Conservation (phyloP, 2,797 vertebrate species). For the Tenualosa ilisha region DNA sequence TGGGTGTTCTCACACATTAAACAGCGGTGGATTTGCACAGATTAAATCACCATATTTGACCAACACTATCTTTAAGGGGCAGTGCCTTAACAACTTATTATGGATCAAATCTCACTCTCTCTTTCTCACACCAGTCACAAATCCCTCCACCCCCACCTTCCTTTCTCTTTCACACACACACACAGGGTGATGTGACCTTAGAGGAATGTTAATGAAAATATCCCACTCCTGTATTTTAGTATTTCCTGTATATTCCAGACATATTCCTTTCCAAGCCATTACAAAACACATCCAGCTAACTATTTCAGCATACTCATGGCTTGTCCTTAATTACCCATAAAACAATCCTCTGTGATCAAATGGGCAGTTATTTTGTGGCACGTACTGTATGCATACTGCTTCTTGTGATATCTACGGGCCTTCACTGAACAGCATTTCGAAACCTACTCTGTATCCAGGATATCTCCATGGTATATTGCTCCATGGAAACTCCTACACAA, state of each 20-base stretch:
- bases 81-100: background rate
- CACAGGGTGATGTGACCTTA: constrained; percentile 42
- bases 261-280: constrained; percentile 58
- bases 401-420: background rate
- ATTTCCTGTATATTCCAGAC: constrained; percentile 63
- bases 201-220: constrained; percentile 50
- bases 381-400: background rate
- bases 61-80: background rate
- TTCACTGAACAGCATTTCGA: background rate
- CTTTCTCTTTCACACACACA: too few species aligned
- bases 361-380: background rate
- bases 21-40: constrained; percentile 34
- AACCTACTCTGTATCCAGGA: background rate
- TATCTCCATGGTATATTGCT: background rate
- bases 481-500: constrained; percentile 10
- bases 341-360: background rate
- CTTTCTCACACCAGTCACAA: background rate
- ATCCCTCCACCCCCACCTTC: too few species aligned
- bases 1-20: constrained; percentile 40
- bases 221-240: constrained; percentile 61
- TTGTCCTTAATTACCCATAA: background rate
- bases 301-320: too few species aligned
- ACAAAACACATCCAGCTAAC: constrained; percentile 34
- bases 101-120: background rate
- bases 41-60: background rate